Evolutionary conservation across 2,888 invertebrate genomes (phyloP).

Genomic region (Cremastobaeus sp.): DNA sequence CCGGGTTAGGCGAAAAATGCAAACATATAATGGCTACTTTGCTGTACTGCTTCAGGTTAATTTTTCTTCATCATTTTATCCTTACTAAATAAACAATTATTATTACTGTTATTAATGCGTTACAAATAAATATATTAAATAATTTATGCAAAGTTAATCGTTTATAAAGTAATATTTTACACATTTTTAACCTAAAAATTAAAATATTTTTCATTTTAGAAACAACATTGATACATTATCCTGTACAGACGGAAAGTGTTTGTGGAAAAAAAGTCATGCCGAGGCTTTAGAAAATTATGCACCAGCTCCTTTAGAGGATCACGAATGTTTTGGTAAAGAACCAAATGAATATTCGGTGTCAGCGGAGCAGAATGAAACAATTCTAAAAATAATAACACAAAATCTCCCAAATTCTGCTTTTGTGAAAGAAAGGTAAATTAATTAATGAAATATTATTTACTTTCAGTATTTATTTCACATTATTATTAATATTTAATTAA

Average conservation of each 20-base stretch:
- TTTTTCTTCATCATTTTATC: constrained; percentile 4
- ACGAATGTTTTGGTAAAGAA: constrained; percentile 19
- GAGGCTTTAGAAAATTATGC: constrained; percentile 16
- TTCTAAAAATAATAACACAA: no score
- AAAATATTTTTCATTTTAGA: no score
- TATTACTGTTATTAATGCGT: no score
- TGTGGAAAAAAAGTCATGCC: constrained; percentile 9
- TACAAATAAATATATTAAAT: no score
- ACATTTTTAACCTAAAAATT: no score
- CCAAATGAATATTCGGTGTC: constrained; percentile 1
- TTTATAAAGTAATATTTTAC: no score
- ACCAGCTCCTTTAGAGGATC: constrained; percentile 19
- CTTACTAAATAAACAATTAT: no score
- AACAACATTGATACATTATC: no score
- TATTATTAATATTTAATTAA: constrained; percentile 3
- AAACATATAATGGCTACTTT: constrained; percentile 15
- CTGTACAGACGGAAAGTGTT: constrained; percentile 20
- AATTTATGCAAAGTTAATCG: no score
- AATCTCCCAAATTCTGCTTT: constrained; percentile 4
- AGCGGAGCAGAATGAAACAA: no score
- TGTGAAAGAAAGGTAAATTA: constrained; percentile 15
- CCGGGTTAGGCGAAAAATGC: no score
- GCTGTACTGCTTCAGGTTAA: constrained; percentile 5
- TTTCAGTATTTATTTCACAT: background rate
- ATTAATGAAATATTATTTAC: no score